phyloP scores from a whole-genome alignment of 2,113 vertebrate species.

The Orthochromis malagaraziensis region DNA sequence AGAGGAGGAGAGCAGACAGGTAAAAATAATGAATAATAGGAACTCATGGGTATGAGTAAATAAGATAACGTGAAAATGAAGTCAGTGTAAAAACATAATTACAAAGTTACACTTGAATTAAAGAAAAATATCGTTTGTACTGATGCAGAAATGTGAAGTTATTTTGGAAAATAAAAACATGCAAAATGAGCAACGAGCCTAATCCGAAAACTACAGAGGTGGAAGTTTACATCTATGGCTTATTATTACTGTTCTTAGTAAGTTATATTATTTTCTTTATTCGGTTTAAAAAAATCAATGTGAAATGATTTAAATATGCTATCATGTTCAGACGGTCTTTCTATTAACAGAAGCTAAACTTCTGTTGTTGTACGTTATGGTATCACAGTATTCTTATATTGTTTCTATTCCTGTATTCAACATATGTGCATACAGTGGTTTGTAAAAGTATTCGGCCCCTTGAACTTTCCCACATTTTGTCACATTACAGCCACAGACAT shows the following conservation, averaged over 20 bases:
- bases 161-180: background rate
- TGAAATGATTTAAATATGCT: background rate
- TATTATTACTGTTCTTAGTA: background rate
- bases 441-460: accelerated
- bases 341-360: background rate
- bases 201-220: background rate
- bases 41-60: background rate
- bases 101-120: background rate
- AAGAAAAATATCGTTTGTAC: accelerated
- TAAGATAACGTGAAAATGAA: background rate
- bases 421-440: accelerated
- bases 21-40: background rate
- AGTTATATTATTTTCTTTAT: background rate
- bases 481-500: background rate
- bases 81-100: accelerated
- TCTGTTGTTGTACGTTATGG: background rate
- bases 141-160: background rate
- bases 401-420: background rate
- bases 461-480: background rate
- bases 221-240: background rate
- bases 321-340: background rate
- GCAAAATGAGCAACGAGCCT: background rate
- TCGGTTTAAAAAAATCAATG: background rate
- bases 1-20: conserved; percentile 66
- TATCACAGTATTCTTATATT: background rate